phyloP scores from a whole-genome alignment of 2,113 vertebrate genomes.

The Spea bombifrons region DNA sequence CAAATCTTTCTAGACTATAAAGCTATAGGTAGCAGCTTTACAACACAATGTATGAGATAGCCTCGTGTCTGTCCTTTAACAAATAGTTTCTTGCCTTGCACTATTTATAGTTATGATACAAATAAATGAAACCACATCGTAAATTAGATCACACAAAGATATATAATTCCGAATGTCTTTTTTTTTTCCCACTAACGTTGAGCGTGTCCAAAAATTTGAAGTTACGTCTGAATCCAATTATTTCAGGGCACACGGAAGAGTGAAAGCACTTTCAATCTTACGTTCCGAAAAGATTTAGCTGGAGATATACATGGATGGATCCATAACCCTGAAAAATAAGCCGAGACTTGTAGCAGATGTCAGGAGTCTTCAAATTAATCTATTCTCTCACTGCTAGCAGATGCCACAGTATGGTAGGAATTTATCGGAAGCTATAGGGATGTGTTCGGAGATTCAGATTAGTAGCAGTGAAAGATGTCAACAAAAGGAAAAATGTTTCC shows the following conservation, averaged over 20 bases:
- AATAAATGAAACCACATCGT: too few relatives aligned
- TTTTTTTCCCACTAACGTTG: too few relatives aligned
- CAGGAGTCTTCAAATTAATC: slow-evolving; percentile 53
- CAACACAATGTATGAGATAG: too few relatives aligned
- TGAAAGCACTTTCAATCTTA: slow-evolving; percentile 14
- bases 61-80: too few relatives aligned
- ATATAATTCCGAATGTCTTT: too few relatives aligned
- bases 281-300: slow-evolving; percentile 39
- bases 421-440: slow-evolving; percentile 43
- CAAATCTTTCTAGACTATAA: too few relatives aligned
- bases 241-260: background rate
- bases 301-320: slow-evolving; percentile 34
- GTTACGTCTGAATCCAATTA: background rate
- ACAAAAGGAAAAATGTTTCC: slow-evolving; percentile 47
- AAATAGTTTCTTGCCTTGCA: too few relatives aligned
- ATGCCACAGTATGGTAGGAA: slow-evolving; percentile 49
- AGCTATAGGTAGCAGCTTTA: too few relatives aligned
- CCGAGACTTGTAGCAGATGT: slow-evolving; percentile 47
- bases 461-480: slow-evolving; percentile 49
- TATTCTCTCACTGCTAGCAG: slow-evolving; percentile 51
- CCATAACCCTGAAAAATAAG: slow-evolving; percentile 40
- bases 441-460: slow-evolving; percentile 49
- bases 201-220: background rate
- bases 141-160: too few relatives aligned
- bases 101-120: too few relatives aligned